Conservation (phyloP, 37 sponge, comb jelly and placozoan genomes). For the Bolinopsis microptera region DNA sequence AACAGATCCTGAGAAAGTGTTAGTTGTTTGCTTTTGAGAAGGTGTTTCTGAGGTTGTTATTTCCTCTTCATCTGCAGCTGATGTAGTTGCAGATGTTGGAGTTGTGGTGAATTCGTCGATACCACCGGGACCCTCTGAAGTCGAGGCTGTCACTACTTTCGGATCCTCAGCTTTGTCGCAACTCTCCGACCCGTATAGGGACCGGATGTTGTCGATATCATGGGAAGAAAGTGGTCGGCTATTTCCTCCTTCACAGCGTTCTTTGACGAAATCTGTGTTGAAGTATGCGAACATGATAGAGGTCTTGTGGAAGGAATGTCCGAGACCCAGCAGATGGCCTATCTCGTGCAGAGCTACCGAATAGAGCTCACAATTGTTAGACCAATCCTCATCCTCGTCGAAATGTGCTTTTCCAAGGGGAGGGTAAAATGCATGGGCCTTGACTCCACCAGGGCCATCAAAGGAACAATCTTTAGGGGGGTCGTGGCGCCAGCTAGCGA, state of each 20-base stretch:
- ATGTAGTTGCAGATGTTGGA: background rate
- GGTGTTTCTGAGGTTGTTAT: background rate
- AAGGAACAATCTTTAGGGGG: constrained; percentile 38
- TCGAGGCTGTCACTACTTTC: background rate
- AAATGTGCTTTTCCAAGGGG: constrained; percentile 21
- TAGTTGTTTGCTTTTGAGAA: background rate
- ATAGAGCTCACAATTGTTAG: background rate
- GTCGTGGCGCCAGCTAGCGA: background rate
- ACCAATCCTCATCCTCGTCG: constrained; percentile 53
- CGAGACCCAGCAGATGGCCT: constrained; percentile 41
- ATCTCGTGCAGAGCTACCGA: constrained; percentile 60
- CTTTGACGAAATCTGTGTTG: background rate
- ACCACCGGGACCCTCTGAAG: background rate
- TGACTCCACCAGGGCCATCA: constrained; percentile 39
- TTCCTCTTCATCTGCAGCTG: background rate
- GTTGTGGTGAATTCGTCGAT: background rate
- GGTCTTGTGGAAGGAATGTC: background rate
- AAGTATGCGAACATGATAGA: constrained; percentile 65
- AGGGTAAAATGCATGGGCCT: constrained; percentile 52
- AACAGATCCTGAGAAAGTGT: background rate
- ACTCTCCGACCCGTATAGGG: background rate
- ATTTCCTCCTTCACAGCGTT: background rate
- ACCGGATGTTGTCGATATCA: background rate
- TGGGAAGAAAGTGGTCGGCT: background rate
- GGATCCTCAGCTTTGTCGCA: background rate